Percentiles rank a stretch among this genome's conserved stretches.
These are phyloP conservation scores for Rhinichthys osculus DNA, from an alignment of 2,797 vertebrate species.

Conservation along the genomic window DNA sequence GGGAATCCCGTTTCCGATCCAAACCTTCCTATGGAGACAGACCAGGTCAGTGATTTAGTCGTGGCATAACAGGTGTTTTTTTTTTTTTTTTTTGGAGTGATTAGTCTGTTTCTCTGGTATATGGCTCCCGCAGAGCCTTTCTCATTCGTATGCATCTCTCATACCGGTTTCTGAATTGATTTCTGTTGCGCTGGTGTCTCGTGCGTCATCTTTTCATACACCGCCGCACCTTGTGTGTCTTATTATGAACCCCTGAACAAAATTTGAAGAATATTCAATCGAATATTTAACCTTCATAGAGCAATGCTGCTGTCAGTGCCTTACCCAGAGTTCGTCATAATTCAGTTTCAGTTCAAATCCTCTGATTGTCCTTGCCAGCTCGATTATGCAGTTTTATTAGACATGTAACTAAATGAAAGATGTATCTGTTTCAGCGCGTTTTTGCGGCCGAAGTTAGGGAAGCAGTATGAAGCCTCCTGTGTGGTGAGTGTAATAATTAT, in stretches of 20 bases:
- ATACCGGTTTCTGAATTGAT: slow-evolving; percentile 14
- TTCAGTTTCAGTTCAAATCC: slow-evolving; percentile 8
- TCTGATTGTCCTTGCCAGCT: background rate
- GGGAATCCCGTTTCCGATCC: slow-evolving; percentile 95
- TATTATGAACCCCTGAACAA: background rate
- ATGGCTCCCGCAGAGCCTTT: background rate
- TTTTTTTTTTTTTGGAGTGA: background rate
- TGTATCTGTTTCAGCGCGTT: slow-evolving; percentile 86
- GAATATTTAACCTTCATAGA: slow-evolving; percentile 11
- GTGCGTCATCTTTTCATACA: slow-evolving; percentile 39
- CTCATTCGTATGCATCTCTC: slow-evolving; percentile 40
- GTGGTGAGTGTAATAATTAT: slow-evolving; percentile 87
- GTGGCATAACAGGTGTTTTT: slow-evolving; percentile 77
- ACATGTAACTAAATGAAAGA: background rate
- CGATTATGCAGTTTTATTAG: background rate
- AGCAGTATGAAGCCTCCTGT: slow-evolving; percentile 99
- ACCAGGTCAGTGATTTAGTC: slow-evolving; percentile 85
- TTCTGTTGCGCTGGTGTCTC: slow-evolving; percentile 21
- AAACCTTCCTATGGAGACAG: slow-evolving; percentile 98
- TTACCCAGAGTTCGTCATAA: background rate
- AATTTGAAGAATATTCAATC: background rate
- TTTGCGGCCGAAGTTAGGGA: slow-evolving; percentile 97
- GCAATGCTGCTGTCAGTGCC: background rate
- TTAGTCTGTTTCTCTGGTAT: background rate
- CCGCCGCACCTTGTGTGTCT: background rate